Conservation (phyloP, 2,888 invertebrate genomes). For the Alentia gelatinosa region DNA sequence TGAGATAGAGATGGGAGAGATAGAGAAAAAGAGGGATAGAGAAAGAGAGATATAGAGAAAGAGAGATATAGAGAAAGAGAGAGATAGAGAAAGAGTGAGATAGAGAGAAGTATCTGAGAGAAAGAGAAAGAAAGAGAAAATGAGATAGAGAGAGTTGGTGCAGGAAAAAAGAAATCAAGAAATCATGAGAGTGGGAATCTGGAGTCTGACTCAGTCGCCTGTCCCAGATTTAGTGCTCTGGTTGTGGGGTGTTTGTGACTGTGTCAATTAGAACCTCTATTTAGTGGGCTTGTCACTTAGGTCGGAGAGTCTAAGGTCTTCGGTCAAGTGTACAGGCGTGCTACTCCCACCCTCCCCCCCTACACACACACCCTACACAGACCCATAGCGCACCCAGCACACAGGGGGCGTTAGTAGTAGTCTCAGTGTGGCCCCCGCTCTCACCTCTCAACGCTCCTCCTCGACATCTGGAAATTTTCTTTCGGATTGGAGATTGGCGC, state of each 20-base stretch:
- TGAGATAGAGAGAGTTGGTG: no score
- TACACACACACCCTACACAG: neutral
- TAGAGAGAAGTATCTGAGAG: no score
- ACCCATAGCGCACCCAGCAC: neutral
- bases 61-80: no score
- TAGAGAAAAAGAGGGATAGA: no score
- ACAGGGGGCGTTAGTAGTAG: neutral
- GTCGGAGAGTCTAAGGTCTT: neutral
- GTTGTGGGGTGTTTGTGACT: neutral
- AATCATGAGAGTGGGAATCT: no score
- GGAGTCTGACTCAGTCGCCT: no score
- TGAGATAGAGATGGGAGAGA: no score
- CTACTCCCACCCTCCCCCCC: neutral
- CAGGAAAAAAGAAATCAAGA: no score
- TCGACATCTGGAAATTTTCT: conserved; percentile 59
- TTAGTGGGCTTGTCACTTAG: neutral
- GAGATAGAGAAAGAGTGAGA: no score
- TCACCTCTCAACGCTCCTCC: neutral
- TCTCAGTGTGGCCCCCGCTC: neutral
- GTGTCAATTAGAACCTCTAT: neutral
- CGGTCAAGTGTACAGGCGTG: neutral
- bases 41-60: no score
- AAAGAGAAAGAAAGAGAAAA: no score
- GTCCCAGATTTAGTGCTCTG: neutral
- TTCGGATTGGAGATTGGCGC: conserved; percentile 51